A percentile compares a stretch with the other conserved stretches of the same genome.
Evolutionary conservation across 2,113 vertebrate species (phyloP).

Genomic region (Pavo muticus): DNA sequence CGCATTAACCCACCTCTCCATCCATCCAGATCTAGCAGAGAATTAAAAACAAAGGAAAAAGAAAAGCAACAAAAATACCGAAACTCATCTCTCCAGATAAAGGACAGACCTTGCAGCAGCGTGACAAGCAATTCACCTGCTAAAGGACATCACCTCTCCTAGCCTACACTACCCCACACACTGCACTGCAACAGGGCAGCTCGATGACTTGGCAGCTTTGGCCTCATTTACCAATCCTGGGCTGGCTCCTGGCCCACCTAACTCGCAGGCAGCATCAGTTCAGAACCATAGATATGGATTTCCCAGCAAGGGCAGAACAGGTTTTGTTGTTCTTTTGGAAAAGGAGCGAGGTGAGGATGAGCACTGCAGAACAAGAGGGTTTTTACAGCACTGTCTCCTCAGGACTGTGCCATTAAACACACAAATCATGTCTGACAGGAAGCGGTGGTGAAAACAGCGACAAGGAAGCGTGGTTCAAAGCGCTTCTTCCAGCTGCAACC

Average conservation of each 20-base stretch:
- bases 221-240: not conserved
- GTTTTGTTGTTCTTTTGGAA: not conserved
- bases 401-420: not conserved
- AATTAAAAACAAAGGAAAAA: not conserved
- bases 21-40: not conserved
- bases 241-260: not conserved
- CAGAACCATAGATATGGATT: not conserved
- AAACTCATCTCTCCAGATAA: not conserved
- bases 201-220: not conserved
- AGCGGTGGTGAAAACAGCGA: not conserved
- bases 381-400: not conserved
- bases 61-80: not conserved
- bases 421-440: not conserved
- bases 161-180: not conserved
- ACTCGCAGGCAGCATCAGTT: not conserved
- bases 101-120: not conserved
- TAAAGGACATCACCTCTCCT: constrained; percentile 27
- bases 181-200: not conserved
- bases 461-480: not conserved
- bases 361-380: not conserved
- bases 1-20: constrained; percentile 23
- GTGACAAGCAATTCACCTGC: constrained; percentile 50
- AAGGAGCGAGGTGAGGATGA: not conserved
- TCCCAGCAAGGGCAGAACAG: not conserved
- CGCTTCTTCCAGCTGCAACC: not conserved